Evolutionary conservation across 2,888 invertebrate genomes (phyloP).

Genomic region (Aplocera efformata): DNA sequence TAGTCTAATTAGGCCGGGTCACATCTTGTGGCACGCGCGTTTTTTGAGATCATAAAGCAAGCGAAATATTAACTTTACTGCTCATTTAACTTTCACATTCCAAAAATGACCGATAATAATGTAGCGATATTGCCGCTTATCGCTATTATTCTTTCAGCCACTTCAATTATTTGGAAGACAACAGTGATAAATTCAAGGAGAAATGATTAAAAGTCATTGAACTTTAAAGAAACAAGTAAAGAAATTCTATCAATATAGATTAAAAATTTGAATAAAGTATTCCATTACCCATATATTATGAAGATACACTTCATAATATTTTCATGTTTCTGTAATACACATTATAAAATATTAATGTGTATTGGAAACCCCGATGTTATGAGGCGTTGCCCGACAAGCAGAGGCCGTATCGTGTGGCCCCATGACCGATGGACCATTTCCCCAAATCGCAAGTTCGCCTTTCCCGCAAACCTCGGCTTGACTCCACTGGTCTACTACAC

Average conservation of each 20-base stretch:
- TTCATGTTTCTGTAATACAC: background rate
- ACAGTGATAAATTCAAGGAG: constrained; percentile 65
- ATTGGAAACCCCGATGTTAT: constrained; percentile 7
- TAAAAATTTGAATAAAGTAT: no score
- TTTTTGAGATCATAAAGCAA: no score
- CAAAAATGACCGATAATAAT: constrained; percentile 5
- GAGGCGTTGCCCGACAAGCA: constrained; percentile 8
- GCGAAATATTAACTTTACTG: no score
- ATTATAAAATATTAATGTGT: constrained; percentile 3
- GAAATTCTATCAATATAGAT: constrained; percentile 25
- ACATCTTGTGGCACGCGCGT: no score
- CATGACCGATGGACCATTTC: constrained; percentile 58
- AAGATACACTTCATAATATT: no score
- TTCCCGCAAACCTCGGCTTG: constrained; percentile 57
- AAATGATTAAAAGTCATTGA: constrained; percentile 69
- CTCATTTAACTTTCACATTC: background rate
- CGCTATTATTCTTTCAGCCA: constrained; percentile 20
- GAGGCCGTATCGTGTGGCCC: constrained; percentile 30
- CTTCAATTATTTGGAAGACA: constrained; percentile 47
- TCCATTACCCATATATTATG: no score
- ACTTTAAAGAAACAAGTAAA: constrained; percentile 64
- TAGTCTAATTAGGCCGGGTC: no score
- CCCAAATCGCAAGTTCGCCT: constrained; percentile 55
- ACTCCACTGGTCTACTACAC: constrained; percentile 27
- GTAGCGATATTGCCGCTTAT: constrained; percentile 19